A percentile compares a stretch with the other conserved stretches of the same genome.
Evolutionary conservation across 2,888 invertebrate species (phyloP).

Genomic region (Sipha maydis): DNA sequence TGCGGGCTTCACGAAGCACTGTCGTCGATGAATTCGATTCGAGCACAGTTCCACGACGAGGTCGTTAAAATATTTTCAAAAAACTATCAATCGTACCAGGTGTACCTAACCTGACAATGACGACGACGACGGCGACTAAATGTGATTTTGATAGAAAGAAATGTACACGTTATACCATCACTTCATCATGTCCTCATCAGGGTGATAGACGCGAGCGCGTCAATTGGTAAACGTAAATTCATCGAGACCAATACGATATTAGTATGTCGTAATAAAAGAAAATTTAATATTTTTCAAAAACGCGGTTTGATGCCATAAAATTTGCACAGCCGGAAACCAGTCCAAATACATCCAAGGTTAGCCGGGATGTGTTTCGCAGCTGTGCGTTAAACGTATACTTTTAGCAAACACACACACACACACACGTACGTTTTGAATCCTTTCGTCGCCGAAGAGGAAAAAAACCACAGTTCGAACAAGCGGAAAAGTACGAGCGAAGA

Average conservation of each 20-base stretch:
- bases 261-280: not conserved
- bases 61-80: too few species aligned
- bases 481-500: not conserved
- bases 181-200: not conserved
- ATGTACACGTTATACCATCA: not conserved
- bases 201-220: too few species aligned
- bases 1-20: not conserved
- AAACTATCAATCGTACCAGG: too few species aligned
- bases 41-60: too few species aligned
- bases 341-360: conserved; percentile 42
- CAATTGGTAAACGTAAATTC: not conserved
- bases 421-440: not conserved
- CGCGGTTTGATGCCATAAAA: not conserved
- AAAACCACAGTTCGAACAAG: not conserved
- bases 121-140: not conserved
- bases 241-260: not conserved
- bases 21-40: not conserved
- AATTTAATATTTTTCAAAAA: not conserved
- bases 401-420: not conserved
- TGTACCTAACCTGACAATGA: too few species aligned
- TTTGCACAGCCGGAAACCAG: conserved; percentile 40
- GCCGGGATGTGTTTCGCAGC: conserved; percentile 2
- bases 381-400: not conserved
- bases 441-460: not conserved
- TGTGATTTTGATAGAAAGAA: not conserved